These are phyloP conservation scores for Myodes glareolus DNA, from an alignment of 2,113 vertebrate species.

Conservation along the genomic window DNA sequence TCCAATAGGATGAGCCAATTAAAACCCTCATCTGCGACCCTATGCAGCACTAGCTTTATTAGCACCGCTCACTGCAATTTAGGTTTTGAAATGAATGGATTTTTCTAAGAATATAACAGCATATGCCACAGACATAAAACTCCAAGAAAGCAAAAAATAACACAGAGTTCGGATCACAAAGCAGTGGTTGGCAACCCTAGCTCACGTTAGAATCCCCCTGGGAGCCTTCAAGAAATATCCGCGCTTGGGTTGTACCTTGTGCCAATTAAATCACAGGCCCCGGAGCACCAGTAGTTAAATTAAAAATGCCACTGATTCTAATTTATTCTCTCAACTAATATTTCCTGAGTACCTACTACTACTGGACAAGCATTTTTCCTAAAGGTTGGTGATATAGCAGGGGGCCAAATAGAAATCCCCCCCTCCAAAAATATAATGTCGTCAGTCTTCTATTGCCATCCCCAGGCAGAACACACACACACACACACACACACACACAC, in stretches of 20 bases:
- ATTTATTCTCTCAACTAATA: constrained; percentile 47
- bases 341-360: not conserved
- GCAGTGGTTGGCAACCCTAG: not conserved
- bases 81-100: constrained; percentile 56
- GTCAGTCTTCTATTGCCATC: not conserved
- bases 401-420: not conserved
- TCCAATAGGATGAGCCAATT: constrained; percentile 15
- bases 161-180: not conserved
- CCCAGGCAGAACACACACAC: not conserved
- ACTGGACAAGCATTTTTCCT: constrained; percentile 1
- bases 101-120: constrained; percentile 66
- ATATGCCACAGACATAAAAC: constrained; percentile 24
- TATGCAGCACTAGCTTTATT: constrained; percentile 38
- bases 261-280: constrained; percentile 57
- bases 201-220: not conserved
- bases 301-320: constrained; percentile 59
- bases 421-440: not conserved
- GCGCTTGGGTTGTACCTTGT: not conserved
- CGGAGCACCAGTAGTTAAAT: not conserved
- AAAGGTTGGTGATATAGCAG: not conserved
- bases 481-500: not conserved
- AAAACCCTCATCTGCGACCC: not conserved
- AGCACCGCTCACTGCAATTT: constrained; percentile 40
- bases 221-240: not conserved
- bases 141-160: constrained; percentile 21